Base-by-base conservation (phyloP, 1,140 invertebrate species). In the Amyelois transitella region DNA sequence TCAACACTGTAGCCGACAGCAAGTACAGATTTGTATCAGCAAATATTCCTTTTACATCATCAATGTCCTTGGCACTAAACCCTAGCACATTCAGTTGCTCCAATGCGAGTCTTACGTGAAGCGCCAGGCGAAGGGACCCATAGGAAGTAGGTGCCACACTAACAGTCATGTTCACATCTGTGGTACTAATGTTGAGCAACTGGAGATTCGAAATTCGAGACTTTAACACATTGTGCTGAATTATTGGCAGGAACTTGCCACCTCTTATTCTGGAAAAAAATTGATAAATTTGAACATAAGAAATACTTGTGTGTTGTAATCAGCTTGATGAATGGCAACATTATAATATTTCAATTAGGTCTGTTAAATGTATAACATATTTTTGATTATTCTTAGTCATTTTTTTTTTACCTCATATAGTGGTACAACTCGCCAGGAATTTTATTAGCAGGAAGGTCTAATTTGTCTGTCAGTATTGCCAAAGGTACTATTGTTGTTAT, bases 21-120 rank as follows among this genome's bases (percentile, higher is more conserved):
- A 99, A 90, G 82, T 96, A 97, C 8, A 99, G 89, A 87, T 98
- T 99, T 0, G 97, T 99, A 72, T 99, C 98, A 0, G 95, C 94
- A 89, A 99, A 99, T 70, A 99, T 96, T 48, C 95, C 94, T 88
- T 99, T 99, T 0, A 99, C 93, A 90, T 99, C 97, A 89, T 99
- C 98, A 43, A 97, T 90, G 88, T 99, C 98, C 86, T 98, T 98
- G 47, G 95, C 92, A 47, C 93, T 94, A 72, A 99, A 99, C 17
- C 98, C 98, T 21, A 97, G 88, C 24, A 81, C 67, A 14, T 92
- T 86, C 58, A 99, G 90, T 32, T 92, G 92, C 19, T 92, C 86
- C 62, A 98, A 92, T 2, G 96, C 93, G 18, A 93, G 88, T 69
- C 96, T 92, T 67, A 98, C 92, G 75, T 97, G 95, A 17, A 94